Conservation (phyloP, 2,888 invertebrate species). For the Hipparchia sbordonii region DNA sequence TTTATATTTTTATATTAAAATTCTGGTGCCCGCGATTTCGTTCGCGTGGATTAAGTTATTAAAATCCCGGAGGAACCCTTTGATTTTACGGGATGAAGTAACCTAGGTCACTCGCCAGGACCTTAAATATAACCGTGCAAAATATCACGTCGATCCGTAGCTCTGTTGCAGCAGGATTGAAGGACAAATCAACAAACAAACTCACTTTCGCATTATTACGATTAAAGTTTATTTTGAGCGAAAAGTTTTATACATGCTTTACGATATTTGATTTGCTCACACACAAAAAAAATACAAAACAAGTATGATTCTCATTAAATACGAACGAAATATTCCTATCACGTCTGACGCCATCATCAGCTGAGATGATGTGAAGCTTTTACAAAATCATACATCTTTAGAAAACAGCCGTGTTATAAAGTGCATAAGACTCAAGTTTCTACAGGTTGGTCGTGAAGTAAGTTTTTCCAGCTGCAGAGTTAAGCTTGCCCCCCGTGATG, state of each 20-base stretch:
- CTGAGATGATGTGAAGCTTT: slow-evolving; percentile 36
- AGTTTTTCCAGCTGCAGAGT: slow-evolving; percentile 41
- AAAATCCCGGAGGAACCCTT: too few species aligned
- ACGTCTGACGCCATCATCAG: slow-evolving; percentile 54
- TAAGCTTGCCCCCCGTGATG: slow-evolving; percentile 58
- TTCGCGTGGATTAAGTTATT: too few species aligned
- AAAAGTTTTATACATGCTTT: background rate
- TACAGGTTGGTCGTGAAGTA: slow-evolving; percentile 22
- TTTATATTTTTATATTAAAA: too few species aligned
- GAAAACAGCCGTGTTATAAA: slow-evolving; percentile 43
- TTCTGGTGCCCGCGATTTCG: too few species aligned
- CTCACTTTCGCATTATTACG: too few species aligned
- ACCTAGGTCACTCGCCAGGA: background rate
- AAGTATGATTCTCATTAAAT: slow-evolving; percentile 52
- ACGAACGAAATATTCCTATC: slow-evolving; percentile 63
- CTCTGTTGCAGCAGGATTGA: too few species aligned
- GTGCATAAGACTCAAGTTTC: slow-evolving; percentile 45
- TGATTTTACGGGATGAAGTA: background rate
- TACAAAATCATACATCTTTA: slow-evolving; percentile 26
- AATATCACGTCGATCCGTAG: too few species aligned
- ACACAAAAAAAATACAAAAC: slow-evolving; percentile 30
- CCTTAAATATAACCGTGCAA: too few species aligned
- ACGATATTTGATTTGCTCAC: slow-evolving; percentile 1
- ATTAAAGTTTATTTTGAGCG: background rate
- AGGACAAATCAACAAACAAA: too few species aligned